Evolutionary conservation across 2,113 vertebrate species (phyloP), one percentile per base, ranked within the genome.

Genomic region (Eubucco bourcierii): DNA sequence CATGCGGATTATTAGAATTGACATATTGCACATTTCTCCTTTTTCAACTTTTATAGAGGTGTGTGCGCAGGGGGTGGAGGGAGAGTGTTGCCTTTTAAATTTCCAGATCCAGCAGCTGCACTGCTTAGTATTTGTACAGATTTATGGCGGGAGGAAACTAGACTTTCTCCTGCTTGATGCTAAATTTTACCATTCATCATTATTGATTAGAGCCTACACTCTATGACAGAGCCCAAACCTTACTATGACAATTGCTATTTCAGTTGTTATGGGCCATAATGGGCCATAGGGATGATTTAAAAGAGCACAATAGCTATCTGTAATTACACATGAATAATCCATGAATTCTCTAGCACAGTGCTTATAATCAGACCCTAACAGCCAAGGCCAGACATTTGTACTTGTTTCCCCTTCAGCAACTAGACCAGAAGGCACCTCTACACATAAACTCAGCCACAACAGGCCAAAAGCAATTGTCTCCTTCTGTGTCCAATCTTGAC

Each of bases 271-370:
- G 97, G 97, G 95, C 97, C 96, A 97, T 99, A 98, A 98, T 98
- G 98, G 96, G 96, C 97, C 96, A 97, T 95, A 97, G 97, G 96
- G 95, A 98, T 98, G 98, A 99, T 99, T 99, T 99, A 99, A 98
- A 98, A 98, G 97, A 95, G 96, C 98, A 98, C 98, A 98, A 98
- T 98, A 98, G 98, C 98, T 98, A 99, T 98, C 98, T 98, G 98
- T 99, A 98, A 98, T 99, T 99, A 98, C 97, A 98, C 98, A 98
- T 99, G 98, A 99, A 99, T 99, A 98, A 99, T 98, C 98, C 98
- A 98, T 99, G 98, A 98, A 98, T 98, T 97, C 97, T 96, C 94
- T 92, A 94, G 88, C 95, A 97, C 91, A 87, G 94, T 50, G 94
- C 95, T 97, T 97, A 97, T 97, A 97, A 97, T 97, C 97, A 98